phyloP scores from a whole-genome alignment of 2,113 vertebrate genomes.

The Perognathus longimembris region DNA sequence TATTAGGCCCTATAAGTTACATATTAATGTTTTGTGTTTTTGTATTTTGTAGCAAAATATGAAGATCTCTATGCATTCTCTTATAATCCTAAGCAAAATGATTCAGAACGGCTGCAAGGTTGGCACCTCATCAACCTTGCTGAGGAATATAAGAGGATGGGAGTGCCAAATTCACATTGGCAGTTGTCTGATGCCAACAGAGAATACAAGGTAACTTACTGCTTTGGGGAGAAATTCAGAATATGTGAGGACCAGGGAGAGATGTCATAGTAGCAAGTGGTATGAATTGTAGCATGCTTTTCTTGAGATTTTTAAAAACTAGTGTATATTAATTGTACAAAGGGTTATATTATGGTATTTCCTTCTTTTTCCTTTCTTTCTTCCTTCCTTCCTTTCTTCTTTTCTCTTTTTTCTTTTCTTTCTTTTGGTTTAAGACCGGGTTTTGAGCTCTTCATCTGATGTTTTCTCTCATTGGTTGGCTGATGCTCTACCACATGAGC shows the following conservation, averaged over 20 bases:
- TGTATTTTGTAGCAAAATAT: slow-evolving; percentile 87
- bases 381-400: too few species aligned
- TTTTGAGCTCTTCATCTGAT: too few species aligned
- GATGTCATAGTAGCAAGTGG: background rate
- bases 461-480: too few species aligned
- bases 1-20: background rate
- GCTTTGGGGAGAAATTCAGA: background rate
- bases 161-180: slow-evolving; percentile 95
- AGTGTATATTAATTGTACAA: too few species aligned
- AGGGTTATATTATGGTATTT: background rate
- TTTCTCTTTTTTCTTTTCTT: too few species aligned
- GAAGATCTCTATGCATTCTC: slow-evolving; percentile 98
- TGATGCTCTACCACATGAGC: too few species aligned
- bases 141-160: slow-evolving; percentile 96
- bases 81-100: slow-evolving; percentile 98
- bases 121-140: slow-evolving; percentile 95
- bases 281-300: background rate
- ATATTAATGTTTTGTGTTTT: slow-evolving; percentile 50
- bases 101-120: slow-evolving; percentile 93
- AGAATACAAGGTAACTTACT: slow-evolving; percentile 92
- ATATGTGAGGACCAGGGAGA: background rate
- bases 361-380: too few species aligned
- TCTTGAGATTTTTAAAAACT: too few species aligned
- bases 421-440: too few species aligned
- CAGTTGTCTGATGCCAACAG: slow-evolving; percentile 96